These are phyloP conservation scores for Amblyopsis rosae DNA, from an alignment of 2,113 vertebrate species.

Conservation along the genomic window DNA sequence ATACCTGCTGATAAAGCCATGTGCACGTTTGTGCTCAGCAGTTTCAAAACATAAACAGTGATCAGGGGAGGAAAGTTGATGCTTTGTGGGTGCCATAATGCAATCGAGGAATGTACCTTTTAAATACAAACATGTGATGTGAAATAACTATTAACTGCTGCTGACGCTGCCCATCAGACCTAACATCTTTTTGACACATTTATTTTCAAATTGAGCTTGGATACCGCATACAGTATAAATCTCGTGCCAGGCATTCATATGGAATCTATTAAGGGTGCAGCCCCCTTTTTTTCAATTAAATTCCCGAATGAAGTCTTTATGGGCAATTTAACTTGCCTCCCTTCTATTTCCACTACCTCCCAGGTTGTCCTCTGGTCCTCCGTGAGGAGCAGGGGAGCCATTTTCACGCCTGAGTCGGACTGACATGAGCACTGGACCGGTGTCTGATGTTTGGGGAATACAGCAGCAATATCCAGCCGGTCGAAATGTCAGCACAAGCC, in stretches of 20 bases:
- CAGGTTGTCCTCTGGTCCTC: constrained; percentile 17
- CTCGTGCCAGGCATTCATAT: constrained; percentile 9
- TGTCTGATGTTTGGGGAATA: constrained; percentile 50
- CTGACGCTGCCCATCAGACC: no score
- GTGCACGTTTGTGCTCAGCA: no score
- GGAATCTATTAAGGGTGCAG: constrained; percentile 15
- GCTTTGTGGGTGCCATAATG: no score
- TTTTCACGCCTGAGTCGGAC: constrained; percentile 36
- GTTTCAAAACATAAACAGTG: no score
- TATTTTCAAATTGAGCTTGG: constrained; percentile 12
- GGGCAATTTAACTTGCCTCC: constrained; percentile 19
- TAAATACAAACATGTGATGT: no score
- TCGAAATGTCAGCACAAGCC: constrained; percentile 74
- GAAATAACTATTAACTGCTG: no score
- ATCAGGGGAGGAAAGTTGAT: no score
- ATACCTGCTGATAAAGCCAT: no score
- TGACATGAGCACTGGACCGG: constrained; percentile 40
- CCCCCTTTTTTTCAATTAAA: constrained; percentile 16
- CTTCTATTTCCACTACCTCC: background rate
- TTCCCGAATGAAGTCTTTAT: constrained; percentile 29
- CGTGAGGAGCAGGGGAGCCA: background rate
- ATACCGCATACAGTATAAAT: constrained; percentile 6
- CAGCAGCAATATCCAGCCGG: constrained; percentile 54
- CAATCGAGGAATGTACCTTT: no score
- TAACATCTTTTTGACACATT: background rate